Base-by-base conservation (phyloP, 1,140 invertebrate genomes). In the Heterodera schachtii region DNA sequence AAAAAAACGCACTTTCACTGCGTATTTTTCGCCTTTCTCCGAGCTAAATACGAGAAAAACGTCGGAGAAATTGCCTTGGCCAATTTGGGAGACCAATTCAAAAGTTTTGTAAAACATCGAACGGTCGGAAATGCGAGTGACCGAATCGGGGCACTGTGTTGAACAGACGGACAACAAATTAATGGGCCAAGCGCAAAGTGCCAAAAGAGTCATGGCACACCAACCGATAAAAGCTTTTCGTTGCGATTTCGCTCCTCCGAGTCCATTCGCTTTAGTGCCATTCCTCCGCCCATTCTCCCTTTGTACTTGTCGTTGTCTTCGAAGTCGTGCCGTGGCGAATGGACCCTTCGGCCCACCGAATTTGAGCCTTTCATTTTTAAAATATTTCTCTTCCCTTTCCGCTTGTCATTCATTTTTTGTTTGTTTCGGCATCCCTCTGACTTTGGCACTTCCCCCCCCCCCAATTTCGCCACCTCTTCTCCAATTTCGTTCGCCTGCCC, bases 11-110 rank as follows among this genome's bases (percentile, higher is more conserved):
- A 84, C 83, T 60, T 85, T 85, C 44, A 87, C 84, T 13, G 84
- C 84, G 57, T 79, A 87, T 73, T 85, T 84, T 49, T 76, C 69
- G 77, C 64, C 75, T 13, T 70, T 73, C 71, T 82, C 43, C 52
- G 60, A 43, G 52, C 21, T 82, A 49, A 85, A 81, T 5, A 87
- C 81, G 31, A 85, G 71, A 77, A 81, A 87, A 43, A 85, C 84
- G 31, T 83, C 75, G 11, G 84, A 87, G 71, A 85, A 85, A 73
- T 85, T 85, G 19, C 84, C 84, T 71, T 83, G 86, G 41, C 84
- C 84, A 70, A 85, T 84, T 31, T 78, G 52, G 41, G 66, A 75
- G 46, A 86, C 84, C 66, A 83, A 57, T 52, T 87, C 86, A 52
- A 87, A 85, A 8, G 69, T 71, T 78, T 75, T 69, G 76, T 85